A percentile compares a stretch with the other conserved stretches of the same genome.
These are phyloP conservation scores for Glossophaga mutica DNA, from an alignment of 2,797 vertebrate species.

Conservation along the genomic window DNA sequence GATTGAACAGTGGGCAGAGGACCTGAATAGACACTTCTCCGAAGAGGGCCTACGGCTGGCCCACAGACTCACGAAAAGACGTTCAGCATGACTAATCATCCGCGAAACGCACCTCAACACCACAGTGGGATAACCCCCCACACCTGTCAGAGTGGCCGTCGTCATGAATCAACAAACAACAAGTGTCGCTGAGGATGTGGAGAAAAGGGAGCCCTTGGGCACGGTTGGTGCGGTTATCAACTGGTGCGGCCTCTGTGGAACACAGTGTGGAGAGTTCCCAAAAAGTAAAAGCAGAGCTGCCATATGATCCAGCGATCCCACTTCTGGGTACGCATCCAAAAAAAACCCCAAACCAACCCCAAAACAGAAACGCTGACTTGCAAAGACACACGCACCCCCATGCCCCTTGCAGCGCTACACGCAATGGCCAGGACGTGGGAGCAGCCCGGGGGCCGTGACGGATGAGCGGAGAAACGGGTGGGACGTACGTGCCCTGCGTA, in stretches of 20 bases:
- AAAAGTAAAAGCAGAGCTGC: background rate
- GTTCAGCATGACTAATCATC: background rate
- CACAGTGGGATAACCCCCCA: background rate
- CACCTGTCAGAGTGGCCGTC: too few species aligned
- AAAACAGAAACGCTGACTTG: background rate
- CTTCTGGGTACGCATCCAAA: background rate
- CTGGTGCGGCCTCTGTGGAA: background rate
- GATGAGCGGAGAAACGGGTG: background rate
- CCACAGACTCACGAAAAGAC: background rate
- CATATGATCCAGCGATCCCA: background rate
- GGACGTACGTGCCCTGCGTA: accelerated
- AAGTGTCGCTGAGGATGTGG: too few species aligned
- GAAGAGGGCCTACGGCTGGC: background rate
- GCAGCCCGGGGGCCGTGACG: background rate
- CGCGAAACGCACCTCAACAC: background rate
- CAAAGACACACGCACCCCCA: too few species aligned
- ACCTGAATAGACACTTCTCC: background rate
- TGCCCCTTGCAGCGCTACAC: background rate
- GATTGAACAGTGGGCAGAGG: background rate
- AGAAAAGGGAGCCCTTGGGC: background rate
- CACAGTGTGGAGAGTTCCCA: background rate
- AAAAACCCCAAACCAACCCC: background rate
- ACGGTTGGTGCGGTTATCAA: background rate
- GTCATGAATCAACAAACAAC: background rate
- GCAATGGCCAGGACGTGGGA: background rate